Evolutionary conservation across 2,888 invertebrate species (phyloP).

Genomic region (Cheilosia vulpina): DNA sequence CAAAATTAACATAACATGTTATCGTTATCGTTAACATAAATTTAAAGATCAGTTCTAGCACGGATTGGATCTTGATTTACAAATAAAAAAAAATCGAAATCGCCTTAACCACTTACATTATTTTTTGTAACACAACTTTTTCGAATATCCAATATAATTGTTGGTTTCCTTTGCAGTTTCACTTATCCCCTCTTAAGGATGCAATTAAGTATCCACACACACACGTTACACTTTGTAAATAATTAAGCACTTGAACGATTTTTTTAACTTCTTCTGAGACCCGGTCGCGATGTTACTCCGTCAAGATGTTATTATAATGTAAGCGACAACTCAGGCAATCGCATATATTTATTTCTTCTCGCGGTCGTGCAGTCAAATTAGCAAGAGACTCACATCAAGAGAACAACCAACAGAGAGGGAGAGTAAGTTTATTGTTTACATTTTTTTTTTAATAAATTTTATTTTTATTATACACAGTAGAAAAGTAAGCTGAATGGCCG

Average conservation of each 20-base stretch:
- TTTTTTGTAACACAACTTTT: conserved; percentile 23
- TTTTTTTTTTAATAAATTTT: conserved; percentile 33
- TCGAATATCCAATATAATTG: conserved; percentile 22
- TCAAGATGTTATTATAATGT: conserved; percentile 69
- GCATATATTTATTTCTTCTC: conserved; percentile 61
- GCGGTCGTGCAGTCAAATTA: background rate
- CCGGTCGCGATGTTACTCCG: conserved; percentile 69
- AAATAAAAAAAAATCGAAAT: background rate
- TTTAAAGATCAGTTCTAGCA: background rate
- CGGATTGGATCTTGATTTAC: conserved; percentile 11
- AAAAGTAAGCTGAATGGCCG: conserved; percentile 39
- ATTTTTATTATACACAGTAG: background rate
- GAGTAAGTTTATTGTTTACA: conserved; percentile 63
- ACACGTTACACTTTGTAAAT: conserved; percentile 19
- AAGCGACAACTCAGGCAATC: conserved; percentile 47
- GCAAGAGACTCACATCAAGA: background rate
- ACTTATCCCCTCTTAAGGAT: conserved; percentile 6
- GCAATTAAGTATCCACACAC: conserved; percentile 21
- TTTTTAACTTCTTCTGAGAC: conserved; percentile 5
- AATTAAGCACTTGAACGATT: conserved; percentile 1
- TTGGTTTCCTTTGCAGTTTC: background rate
- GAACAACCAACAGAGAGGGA: conserved; percentile 2
- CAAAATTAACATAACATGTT: conserved; percentile 50
- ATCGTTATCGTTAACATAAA: background rate
- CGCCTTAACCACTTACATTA: conserved; percentile 55